Conservation (phyloP, 2,888 invertebrate genomes). For the Drosophila birchii region DNA sequence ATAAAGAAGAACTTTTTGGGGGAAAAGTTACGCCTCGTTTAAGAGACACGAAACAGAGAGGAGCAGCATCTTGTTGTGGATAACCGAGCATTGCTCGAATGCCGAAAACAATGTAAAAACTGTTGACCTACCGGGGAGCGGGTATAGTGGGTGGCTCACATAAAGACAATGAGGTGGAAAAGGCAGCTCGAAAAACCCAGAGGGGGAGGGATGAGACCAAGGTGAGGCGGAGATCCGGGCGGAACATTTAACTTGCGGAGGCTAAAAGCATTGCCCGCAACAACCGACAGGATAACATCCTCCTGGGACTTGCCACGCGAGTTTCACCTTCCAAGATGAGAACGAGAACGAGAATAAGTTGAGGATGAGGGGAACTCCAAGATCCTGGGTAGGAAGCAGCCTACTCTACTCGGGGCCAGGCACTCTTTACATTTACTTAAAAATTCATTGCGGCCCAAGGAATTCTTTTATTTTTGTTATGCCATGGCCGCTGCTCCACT, state of each 20-base stretch:
- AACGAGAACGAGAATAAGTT: neutral
- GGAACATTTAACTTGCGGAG: slow-evolving; percentile 60
- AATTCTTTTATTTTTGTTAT: slow-evolving; percentile 70
- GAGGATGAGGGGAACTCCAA: slow-evolving; percentile 9
- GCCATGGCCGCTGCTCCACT: slow-evolving; percentile 18
- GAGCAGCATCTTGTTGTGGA: slow-evolving; percentile 38
- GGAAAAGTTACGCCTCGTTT: slow-evolving; percentile 28
- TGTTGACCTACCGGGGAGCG: slow-evolving; percentile 66
- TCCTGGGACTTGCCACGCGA: slow-evolving; percentile 65
- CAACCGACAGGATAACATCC: slow-evolving; percentile 50
- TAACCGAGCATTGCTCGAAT: slow-evolving; percentile 60
- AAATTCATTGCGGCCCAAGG: slow-evolving; percentile 75
- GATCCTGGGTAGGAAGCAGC: neutral
- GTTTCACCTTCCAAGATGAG: slow-evolving; percentile 16
- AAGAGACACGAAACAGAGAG: slow-evolving; percentile 32
- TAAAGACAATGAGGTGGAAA: slow-evolving; percentile 64
- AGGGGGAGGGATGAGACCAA: neutral
- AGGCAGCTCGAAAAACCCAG: neutral
- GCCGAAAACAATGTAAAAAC: slow-evolving; percentile 61
- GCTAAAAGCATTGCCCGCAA: slow-evolving; percentile 71
- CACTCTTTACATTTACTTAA: slow-evolving; percentile 73
- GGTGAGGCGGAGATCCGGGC: slow-evolving; percentile 32
- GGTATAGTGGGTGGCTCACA: slow-evolving; percentile 14
- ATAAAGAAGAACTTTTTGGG: neutral
- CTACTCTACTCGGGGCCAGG: slow-evolving; percentile 30